These are phyloP conservation scores for Ferrisia virgata DNA, from an alignment of 2,888 invertebrate genomes.

Conservation along the genomic window DNA sequence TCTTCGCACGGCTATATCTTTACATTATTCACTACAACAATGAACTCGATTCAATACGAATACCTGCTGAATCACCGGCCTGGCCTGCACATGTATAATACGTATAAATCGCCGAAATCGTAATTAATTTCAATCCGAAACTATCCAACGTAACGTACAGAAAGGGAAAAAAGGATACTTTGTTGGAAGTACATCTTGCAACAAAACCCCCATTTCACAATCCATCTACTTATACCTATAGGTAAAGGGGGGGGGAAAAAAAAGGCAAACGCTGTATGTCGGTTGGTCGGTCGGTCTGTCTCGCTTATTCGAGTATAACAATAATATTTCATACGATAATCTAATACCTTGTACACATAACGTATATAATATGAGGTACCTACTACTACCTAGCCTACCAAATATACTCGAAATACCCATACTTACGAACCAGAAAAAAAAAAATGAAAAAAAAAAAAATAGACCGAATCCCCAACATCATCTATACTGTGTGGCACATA, in stretches of 20 bases:
- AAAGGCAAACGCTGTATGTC: not conserved
- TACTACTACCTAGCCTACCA: not conserved
- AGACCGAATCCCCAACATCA: not conserved
- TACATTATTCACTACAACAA: not conserved
- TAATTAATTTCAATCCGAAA: slow-evolving; percentile 12
- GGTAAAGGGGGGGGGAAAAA: not conserved
- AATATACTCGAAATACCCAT: not conserved
- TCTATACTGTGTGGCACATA: not conserved
- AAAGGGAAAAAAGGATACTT: not conserved
- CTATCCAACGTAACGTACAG: not conserved
- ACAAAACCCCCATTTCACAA: not conserved
- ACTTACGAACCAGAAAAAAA: too few relatives aligned
- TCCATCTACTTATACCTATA: not conserved
- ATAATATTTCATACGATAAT: slow-evolving; percentile 26
- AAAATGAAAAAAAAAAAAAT: not conserved
- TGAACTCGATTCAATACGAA: not conserved
- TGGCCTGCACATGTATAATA: not conserved
- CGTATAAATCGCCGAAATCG: slow-evolving; percentile 3
- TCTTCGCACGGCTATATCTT: not conserved
- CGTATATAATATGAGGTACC: not conserved
- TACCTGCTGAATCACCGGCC: slow-evolving; percentile 1
- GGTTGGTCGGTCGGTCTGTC: too few relatives aligned
- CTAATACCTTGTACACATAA: not conserved
- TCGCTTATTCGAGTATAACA: not conserved
- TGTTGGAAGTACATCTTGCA: not conserved